These are phyloP conservation scores for Sphenodon punctatus DNA, from an alignment of 2,797 vertebrate genomes.

Conservation along the genomic window DNA sequence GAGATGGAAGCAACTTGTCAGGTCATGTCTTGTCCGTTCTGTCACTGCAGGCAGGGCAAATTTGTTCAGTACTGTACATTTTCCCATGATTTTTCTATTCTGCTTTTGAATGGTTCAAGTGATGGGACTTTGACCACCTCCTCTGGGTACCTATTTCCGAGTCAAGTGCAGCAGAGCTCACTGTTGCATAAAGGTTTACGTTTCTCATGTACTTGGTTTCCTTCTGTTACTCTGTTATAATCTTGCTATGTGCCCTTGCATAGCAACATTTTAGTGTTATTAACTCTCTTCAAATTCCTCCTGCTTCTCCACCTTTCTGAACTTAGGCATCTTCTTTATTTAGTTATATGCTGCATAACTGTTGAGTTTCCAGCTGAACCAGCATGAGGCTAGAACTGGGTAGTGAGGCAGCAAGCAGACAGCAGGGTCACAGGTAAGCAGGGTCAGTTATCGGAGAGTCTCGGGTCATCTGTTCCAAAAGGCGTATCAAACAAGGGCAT, in stretches of 20 bases:
- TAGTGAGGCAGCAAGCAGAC: too few relatives aligned
- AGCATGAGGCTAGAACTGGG: too few relatives aligned
- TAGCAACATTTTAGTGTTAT: background rate
- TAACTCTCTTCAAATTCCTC: background rate
- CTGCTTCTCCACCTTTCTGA: background rate
- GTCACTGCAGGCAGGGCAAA: background rate
- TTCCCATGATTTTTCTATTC: background rate
- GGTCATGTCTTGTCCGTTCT: background rate
- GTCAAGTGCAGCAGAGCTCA: background rate
- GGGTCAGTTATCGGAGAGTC: too few relatives aligned
- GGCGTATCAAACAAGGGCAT: too few relatives aligned
- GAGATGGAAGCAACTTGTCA: background rate
- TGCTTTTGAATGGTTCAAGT: background rate
- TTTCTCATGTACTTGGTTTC: background rate
- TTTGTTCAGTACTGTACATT: background rate
- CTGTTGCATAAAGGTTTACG: background rate
- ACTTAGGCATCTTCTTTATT: background rate
- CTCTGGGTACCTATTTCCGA: background rate
- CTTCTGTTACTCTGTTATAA: background rate
- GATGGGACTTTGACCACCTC: background rate
- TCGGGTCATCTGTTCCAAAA: too few relatives aligned
- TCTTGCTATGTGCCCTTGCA: background rate
- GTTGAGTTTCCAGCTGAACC: too few relatives aligned
- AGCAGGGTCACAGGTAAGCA: too few relatives aligned
- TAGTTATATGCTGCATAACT: background rate